Conservation (phyloP, 2,888 invertebrate species). For the Falcaria lacertinaria region DNA sequence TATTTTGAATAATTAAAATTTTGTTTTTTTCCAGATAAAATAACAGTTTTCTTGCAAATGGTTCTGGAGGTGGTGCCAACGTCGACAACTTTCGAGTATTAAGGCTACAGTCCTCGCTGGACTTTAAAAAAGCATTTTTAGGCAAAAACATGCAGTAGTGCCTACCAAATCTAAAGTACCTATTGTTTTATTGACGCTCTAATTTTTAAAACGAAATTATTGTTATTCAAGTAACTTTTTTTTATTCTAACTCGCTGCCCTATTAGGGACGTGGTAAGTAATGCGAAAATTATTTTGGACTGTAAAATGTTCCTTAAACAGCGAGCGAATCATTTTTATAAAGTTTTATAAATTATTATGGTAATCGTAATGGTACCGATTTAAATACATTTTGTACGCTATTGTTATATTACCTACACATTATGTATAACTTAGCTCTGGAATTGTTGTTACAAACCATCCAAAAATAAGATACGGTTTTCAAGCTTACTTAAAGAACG, state of each 20-base stretch:
- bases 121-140: constrained; percentile 61
- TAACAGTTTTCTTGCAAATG: constrained; percentile 94
- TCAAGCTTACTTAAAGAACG: constrained; percentile 16
- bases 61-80: constrained; percentile 95
- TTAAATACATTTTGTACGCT: not conserved
- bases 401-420: not conserved
- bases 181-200: not conserved
- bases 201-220: not conserved
- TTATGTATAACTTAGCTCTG: not conserved
- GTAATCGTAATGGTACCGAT: not conserved
- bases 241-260: not conserved
- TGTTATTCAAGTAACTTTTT: too few species aligned
- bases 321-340: too few species aligned
- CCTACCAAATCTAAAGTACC: constrained; percentile 28
- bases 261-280: not conserved
- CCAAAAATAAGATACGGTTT: constrained; percentile 5
- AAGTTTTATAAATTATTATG: not conserved
- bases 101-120: constrained; percentile 54
- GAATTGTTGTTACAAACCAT: not conserved
- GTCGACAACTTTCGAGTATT: constrained; percentile 84
- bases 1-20: too few species aligned
- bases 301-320: not conserved
- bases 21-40: constrained; percentile 83
- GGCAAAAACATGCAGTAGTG: constrained; percentile 29
- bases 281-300: not conserved